Conservation (phyloP, 1,140 invertebrate genomes). For the Aphaenogaster floridana region DNA sequence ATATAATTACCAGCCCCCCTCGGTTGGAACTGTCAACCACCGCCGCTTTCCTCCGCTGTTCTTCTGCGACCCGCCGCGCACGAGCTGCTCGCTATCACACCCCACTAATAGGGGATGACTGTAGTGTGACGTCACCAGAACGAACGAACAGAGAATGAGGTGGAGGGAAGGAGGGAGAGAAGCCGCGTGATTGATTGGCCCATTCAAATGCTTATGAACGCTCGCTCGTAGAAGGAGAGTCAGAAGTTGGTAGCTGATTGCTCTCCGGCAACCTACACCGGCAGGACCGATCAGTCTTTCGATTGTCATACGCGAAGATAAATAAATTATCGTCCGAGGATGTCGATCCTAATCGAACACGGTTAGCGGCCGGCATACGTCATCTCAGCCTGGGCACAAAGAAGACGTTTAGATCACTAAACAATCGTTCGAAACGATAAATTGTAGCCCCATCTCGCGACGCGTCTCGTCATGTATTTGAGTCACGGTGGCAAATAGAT, state of each 20-base stretch:
- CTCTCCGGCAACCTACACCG: conserved; percentile 59
- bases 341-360: conserved; percentile 73
- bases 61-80: conserved; percentile 54
- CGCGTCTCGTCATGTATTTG: conserved; percentile 5
- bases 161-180: conserved; percentile 69
- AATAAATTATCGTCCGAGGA: conserved; percentile 83
- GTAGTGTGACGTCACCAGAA: conserved; percentile 81
- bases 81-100: conserved; percentile 80
- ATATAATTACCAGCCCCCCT: conserved; percentile 84
- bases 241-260: conserved; percentile 78
- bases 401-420: conserved; percentile 65
- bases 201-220: conserved; percentile 86
- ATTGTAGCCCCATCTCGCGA: conserved; percentile 11
- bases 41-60: conserved; percentile 50
- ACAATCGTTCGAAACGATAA: conserved; percentile 63
- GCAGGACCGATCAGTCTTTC: conserved; percentile 83
- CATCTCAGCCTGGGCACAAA: conserved; percentile 54
- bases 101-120: conserved; percentile 85
- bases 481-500: not conserved
- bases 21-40: conserved; percentile 57
- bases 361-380: conserved; percentile 67
- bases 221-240: conserved; percentile 62
- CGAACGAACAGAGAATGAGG: conserved; percentile 65
- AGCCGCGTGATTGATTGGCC: conserved; percentile 84
- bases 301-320: conserved; percentile 83